Percentiles rank a stretch among this genome's conserved stretches.
phyloP scores from a whole-genome alignment of 2,113 vertebrate species.

The Ondatra zibethicus region DNA sequence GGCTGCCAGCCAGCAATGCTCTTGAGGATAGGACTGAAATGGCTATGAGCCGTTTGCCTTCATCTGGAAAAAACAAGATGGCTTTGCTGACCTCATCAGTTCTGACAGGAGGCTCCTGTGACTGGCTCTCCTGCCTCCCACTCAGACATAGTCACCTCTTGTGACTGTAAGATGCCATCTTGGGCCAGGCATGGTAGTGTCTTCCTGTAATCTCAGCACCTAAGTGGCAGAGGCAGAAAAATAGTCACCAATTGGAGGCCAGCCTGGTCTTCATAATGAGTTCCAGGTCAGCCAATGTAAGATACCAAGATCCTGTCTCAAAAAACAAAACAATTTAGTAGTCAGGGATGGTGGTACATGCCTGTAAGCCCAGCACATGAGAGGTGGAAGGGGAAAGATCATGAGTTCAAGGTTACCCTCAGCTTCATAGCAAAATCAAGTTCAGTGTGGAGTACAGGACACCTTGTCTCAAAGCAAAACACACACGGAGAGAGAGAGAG shows the following conservation, averaged over 20 bases:
- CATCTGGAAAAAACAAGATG: not conserved
- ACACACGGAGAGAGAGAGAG: not conserved
- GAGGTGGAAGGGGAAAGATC: not conserved
- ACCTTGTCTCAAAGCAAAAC: not conserved
- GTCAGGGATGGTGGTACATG: not conserved
- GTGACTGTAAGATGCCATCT: not conserved
- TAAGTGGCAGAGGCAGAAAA: not conserved
- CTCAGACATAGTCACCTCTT: not conserved
- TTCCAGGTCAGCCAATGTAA: not conserved
- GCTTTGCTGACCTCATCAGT: not conserved
- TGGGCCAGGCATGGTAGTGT: not conserved
- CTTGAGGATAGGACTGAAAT: not conserved
- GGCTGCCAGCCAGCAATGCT: not conserved
- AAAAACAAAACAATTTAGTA: not conserved
- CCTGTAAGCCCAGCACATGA: not conserved
- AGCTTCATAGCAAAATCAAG: not conserved
- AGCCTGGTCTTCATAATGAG: not conserved
- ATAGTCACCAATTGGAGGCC: not conserved
- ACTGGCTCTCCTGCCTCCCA: not conserved
- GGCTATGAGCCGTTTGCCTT: not conserved
- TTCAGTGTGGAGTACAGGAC: not conserved
- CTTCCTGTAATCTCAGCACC: not conserved
- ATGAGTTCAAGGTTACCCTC: not conserved
- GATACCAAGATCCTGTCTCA: not conserved
- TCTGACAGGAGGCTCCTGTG: not conserved